phyloP scores from a whole-genome alignment of 2,888 invertebrate genomes.

The Pseudoips prasinana region DNA sequence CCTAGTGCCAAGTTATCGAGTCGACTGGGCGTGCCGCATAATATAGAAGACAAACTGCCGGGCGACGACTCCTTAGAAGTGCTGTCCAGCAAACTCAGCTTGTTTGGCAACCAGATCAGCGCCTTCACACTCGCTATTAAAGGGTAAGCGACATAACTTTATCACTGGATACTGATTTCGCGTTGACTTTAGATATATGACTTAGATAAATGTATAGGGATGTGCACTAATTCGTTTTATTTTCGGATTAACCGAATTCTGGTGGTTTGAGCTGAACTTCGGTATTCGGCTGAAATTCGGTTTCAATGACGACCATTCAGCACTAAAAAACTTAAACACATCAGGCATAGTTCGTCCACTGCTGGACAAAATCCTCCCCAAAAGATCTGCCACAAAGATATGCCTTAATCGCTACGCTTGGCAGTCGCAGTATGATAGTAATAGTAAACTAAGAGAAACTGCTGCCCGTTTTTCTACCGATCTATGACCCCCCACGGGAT shows the following conservation, averaged over 20 bases:
- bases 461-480: too few relatives aligned
- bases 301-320: background rate
- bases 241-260: background rate
- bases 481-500: too few relatives aligned
- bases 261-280: background rate
- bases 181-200: background rate
- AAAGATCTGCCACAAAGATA: too few relatives aligned
- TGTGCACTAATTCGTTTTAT: background rate
- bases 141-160: constrained; percentile 40
- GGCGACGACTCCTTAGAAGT: constrained; percentile 42
- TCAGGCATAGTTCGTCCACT: too few relatives aligned
- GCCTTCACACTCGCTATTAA: constrained; percentile 47
- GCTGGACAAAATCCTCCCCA: too few relatives aligned
- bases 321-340: too few relatives aligned
- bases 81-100: constrained; percentile 42
- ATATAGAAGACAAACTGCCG: constrained; percentile 54
- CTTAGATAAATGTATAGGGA: background rate
- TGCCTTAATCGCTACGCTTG: too few relatives aligned
- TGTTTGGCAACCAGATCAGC: constrained; percentile 46
- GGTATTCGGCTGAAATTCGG: background rate
- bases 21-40: constrained; percentile 52
- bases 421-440: too few relatives aligned
- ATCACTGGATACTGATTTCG: too few relatives aligned
- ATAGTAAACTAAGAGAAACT: too few relatives aligned
- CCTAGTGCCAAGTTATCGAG: constrained; percentile 58